Conservation (phyloP, 2,797 vertebrate genomes). For the Rhinichthys osculus region DNA sequence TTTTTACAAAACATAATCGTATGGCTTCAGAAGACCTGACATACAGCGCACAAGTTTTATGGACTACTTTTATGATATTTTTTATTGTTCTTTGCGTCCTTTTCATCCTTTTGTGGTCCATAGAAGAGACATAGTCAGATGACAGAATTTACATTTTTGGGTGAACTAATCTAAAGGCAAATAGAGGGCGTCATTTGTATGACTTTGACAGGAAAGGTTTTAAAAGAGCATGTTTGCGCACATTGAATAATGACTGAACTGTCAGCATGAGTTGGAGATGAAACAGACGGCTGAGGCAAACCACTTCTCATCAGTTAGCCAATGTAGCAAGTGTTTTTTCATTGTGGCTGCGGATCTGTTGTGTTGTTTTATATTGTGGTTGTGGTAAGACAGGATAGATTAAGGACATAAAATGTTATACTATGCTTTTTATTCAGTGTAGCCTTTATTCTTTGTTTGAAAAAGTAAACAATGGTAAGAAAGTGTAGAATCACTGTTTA, state of each 20-base stretch:
- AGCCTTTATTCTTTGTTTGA: constrained; percentile 76
- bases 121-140: neutral
- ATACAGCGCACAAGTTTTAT: neutral
- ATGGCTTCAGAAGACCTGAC: neutral
- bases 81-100: neutral
- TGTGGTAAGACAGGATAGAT: constrained; percentile 71
- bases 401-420: constrained; percentile 69
- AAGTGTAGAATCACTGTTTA: constrained; percentile 30
- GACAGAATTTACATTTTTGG: neutral
- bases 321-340: constrained; percentile 69
- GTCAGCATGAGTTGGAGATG: constrained; percentile 56
- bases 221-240: constrained; percentile 16
- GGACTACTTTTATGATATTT: neutral
- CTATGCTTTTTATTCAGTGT: constrained; percentile 65
- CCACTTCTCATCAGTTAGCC: constrained; percentile 68
- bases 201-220: constrained; percentile 5
- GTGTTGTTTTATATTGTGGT: constrained; percentile 67
- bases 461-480: constrained; percentile 56
- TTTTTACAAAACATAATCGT: neutral
- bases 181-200: constrained; percentile 17
- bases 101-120: neutral
- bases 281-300: constrained; percentile 65
- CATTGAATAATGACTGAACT: constrained; percentile 53
- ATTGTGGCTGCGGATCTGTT: constrained; percentile 65
- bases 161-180: constrained; percentile 8